These are phyloP conservation scores for Latheticus oryzae DNA, from an alignment of 2,888 invertebrate genomes.

Conservation along the genomic window DNA sequence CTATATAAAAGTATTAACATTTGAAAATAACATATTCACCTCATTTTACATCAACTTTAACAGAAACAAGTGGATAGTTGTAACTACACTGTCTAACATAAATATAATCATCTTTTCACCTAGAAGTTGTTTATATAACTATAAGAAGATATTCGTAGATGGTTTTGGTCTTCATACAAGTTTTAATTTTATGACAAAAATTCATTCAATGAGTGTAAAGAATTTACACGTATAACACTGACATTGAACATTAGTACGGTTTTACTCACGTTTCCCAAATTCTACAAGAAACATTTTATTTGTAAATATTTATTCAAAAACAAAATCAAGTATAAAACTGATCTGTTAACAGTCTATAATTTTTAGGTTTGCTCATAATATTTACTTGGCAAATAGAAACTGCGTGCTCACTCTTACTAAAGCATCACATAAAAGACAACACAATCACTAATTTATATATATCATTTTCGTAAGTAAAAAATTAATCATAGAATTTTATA, in stretches of 20 bases:
- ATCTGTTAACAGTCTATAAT: constrained; percentile 33
- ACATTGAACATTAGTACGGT: constrained; percentile 51
- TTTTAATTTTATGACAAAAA: constrained; percentile 37
- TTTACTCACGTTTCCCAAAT: constrained; percentile 47
- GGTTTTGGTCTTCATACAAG: constrained; percentile 46
- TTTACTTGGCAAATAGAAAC: constrained; percentile 43
- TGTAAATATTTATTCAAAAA: too few species aligned
- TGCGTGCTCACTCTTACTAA: constrained; percentile 51
- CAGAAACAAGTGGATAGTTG: constrained; percentile 23
- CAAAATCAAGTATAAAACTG: constrained; percentile 43
- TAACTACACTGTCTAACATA: constrained; percentile 38
- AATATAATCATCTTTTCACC: constrained; percentile 38
- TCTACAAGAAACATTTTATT: constrained; percentile 29
- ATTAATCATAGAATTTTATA: constrained; percentile 42
- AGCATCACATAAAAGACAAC: constrained; percentile 51
- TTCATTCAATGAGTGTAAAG: constrained; percentile 42
- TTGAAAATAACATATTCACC: constrained; percentile 51
- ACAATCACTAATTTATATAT: constrained; percentile 44
- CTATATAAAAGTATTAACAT: constrained; percentile 62
- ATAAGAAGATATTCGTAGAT: constrained; percentile 41
- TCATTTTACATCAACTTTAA: constrained; percentile 43
- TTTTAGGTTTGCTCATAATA: constrained; percentile 26
- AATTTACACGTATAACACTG: constrained; percentile 42
- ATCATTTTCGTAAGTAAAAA: constrained; percentile 43
- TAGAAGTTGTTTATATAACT: constrained; percentile 43